Base-by-base conservation (phyloP, 2,888 invertebrate genomes). In the Melanargia galathea region DNA sequence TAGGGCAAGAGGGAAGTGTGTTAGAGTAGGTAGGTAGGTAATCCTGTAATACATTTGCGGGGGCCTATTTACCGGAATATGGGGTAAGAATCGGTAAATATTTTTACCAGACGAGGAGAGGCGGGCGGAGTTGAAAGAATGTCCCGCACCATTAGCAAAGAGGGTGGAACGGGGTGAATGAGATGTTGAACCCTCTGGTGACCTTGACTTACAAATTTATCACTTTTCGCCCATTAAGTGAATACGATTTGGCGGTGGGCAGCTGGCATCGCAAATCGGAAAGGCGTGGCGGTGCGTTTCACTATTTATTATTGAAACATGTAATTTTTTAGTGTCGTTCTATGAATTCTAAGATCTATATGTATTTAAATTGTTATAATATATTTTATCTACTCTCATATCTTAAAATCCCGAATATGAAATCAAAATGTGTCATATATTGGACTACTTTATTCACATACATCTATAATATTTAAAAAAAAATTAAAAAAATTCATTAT, bases 121-220 rank as follows among this genome's bases (percentile, higher is more conserved):
- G 59, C 81, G 80, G 75, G 72, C 75, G 80, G 84, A 82, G 81
- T 81, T 79, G 83, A 87, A 89, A 87, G 90, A 90, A 88, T 85
- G 83, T 85, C 83, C 83, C 58, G 82, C 81, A 82, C 84, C 86
- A 87, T 87, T 87, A 87, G 82, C 81, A 75, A 35, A 20, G 80
- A 81, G 87, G 87, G 88, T 86, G 81, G 78, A 85, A 87, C 84
- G 85, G 88, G 89, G 90, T 88, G 86, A 88, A 87, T 84, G 86
- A 81, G 84, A 85, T 86, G 86, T 87, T 87, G 86, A 89, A 90
- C 88, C 89, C 87, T 87, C 87, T 80, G 79, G 64, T 82, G 90
- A 89, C 90, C 90, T 90, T 90, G 90, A 89, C 88, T 85, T 81
- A 74, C 77, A 35, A 85, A 88, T 88, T 87, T 87, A 89, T 88